phyloP scores from a whole-genome alignment of 2,888 invertebrate species.

The Bellardia pandia region DNA sequence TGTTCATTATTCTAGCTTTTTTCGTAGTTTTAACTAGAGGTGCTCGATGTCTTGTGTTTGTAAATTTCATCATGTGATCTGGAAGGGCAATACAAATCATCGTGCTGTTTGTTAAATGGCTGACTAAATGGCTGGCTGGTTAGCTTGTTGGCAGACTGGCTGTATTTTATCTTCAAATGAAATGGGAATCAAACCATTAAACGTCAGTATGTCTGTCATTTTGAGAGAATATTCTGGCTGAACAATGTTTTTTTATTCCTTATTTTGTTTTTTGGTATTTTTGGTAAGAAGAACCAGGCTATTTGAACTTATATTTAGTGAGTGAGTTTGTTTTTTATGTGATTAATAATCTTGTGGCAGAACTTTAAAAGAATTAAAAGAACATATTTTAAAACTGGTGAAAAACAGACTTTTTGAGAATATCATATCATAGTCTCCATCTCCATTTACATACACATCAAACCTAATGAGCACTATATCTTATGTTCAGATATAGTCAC shows the following conservation, averaged over 20 bases:
- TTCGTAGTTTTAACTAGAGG: slow-evolving; percentile 19
- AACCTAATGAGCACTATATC: too few relatives aligned
- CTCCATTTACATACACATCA: too few relatives aligned
- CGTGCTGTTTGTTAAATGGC: slow-evolving; percentile 43
- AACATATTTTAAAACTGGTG: too few relatives aligned
- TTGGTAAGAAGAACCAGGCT: slow-evolving; percentile 24
- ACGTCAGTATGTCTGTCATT: slow-evolving; percentile 68
- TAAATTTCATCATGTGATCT: slow-evolving; percentile 49
- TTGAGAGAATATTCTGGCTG: slow-evolving; percentile 30
- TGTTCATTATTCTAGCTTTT: background rate
- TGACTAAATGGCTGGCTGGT: slow-evolving; percentile 53
- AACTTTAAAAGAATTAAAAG: background rate
- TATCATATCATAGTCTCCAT: too few relatives aligned
- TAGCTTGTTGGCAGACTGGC: slow-evolving; percentile 20
- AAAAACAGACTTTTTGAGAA: too few relatives aligned
- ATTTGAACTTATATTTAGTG: slow-evolving; percentile 8
- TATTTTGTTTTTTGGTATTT: background rate
- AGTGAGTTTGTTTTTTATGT: background rate
- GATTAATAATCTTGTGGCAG: background rate
- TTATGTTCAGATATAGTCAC: too few relatives aligned
- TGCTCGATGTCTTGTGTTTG: slow-evolving; percentile 37
- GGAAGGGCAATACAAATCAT: slow-evolving; percentile 43
- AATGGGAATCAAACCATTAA: slow-evolving; percentile 39
- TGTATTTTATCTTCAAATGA: slow-evolving; percentile 49
- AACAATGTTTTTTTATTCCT: background rate